Conservation (phyloP, 2,888 invertebrate species). For the Caenorhabditis uteleia region DNA sequence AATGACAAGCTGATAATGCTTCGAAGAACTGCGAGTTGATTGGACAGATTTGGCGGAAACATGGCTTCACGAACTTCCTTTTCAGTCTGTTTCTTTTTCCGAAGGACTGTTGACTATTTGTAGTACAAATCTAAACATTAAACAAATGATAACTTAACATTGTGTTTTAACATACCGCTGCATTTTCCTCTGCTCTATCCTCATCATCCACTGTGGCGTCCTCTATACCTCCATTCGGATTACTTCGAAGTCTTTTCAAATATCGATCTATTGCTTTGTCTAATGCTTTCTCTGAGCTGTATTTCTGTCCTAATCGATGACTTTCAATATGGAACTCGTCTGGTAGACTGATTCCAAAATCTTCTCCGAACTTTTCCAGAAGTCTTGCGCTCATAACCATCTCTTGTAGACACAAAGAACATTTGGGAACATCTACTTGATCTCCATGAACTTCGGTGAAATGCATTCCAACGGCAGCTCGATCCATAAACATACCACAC, state of each 20-base stretch:
- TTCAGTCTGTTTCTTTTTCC: slow-evolving; percentile 64
- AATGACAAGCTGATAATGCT: slow-evolving; percentile 62
- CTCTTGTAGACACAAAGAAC: slow-evolving; percentile 66
- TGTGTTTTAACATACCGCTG: neutral
- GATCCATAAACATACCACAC: slow-evolving; percentile 69
- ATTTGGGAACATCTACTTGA: slow-evolving; percentile 68
- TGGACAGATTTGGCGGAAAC: slow-evolving; percentile 63
- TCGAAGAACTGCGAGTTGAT: slow-evolving; percentile 58
- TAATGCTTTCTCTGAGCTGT: slow-evolving; percentile 53
- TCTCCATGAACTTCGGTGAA: slow-evolving; percentile 67
- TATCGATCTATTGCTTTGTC: slow-evolving; percentile 47
- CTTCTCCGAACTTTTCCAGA: slow-evolving; percentile 61
- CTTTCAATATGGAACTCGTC: slow-evolving; percentile 64
- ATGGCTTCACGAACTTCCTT: slow-evolving; percentile 66
- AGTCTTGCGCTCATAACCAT: slow-evolving; percentile 65
- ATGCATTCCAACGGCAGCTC: slow-evolving; percentile 60
- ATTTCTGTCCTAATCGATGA: slow-evolving; percentile 49
- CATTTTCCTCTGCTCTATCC: slow-evolving; percentile 19
- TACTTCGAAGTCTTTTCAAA: slow-evolving; percentile 18
- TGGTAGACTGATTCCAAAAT: slow-evolving; percentile 62
- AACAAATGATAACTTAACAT: neutral
- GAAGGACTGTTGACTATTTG: slow-evolving; percentile 62
- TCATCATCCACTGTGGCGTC: slow-evolving; percentile 10
- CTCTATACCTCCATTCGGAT: slow-evolving; percentile 10
- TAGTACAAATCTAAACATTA: slow-evolving; percentile 33